Evolutionary conservation across 2,888 invertebrate species (phyloP), one percentile per base, ranked within the genome.

Genomic region (Agrotis puta): DNA sequence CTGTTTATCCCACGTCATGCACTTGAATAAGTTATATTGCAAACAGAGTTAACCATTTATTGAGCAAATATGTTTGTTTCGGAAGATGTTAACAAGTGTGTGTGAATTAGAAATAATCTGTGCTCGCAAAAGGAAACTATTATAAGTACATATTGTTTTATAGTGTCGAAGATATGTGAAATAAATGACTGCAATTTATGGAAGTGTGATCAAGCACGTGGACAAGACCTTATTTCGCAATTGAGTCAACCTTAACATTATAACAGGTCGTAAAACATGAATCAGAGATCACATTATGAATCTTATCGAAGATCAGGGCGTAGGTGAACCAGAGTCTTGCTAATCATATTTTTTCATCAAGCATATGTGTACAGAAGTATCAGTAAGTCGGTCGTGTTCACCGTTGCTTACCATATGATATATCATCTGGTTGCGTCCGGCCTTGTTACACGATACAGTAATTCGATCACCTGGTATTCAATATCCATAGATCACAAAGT

Each of bases 371-470:
- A 83, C 83, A 85, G 87, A 82, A 82, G 69, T 88, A 84, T 85
- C 81, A 82, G 88, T 88, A 90, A 90, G 90, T 90, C 87, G 87
- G 89, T 88, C 92, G 93, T 94, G 95, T 82, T 92, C 93, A 93
- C 88, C 88, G 92, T 93, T 92, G 91, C 94, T 90, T 94, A 89
- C 89, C 94, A 94, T 94, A 93, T 95, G 93, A 93, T 92, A 94
- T 95, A 94, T 93, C 93, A 94, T 92, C 92, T 90, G 88, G 88
- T 87, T 89, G 84, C 88, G 87, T 83, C 88, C 90, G 89, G 90
- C 95, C 95, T 95, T 93, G 95, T 91, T 89, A 95, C 85, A 81
- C 79, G 92, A 95, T 94, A 95, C 89, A 87, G 94, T 88, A 89
- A 95, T 92, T 89, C 85, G 89, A 96, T 94, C 90, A 87, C 82